Base-by-base conservation (phyloP, 2,797 vertebrate genomes). In the Peromyscus attwateri region DNA sequence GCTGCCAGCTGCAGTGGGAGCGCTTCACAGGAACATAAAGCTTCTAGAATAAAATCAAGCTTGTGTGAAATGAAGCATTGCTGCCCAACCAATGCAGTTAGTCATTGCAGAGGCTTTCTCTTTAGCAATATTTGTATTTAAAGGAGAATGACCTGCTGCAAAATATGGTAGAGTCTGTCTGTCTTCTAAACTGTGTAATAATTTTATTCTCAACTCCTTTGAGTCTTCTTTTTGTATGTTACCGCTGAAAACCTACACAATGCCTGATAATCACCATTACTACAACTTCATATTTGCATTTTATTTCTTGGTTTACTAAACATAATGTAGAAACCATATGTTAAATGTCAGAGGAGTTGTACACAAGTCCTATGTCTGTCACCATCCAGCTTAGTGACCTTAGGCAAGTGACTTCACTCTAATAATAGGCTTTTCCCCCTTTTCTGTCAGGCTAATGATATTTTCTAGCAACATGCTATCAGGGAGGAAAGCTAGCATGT, bases 101-200 rank as follows among this genome's bases (percentile, higher is more conserved):
- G 80, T 9, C 55, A 68, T 52, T 84, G 55, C 17, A 88, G 4
- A 66, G 11, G 4, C 57, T 94, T 83, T 96, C 3, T 43, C 37
- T 89, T 91, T 71, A 68, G 87, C 27, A 49, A 88, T 81, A 77
- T 90, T 68, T 89, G 23, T 55, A 57, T 82, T 85, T 95, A 97
- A 97, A 87, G 55, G 8, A 85, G 16, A 43, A 95, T 93, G 89
- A 80, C 31, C 34, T 92, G 4, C 34, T 89, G 17, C 81, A 40
- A 57, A 40, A 64, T 84, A 83, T 31, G 75, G 34, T 62, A 37
- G 6, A 87, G 16, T 52, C 55, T 27, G 14, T 57, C 55, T 27
- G 3, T 91, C 73, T 76, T 89, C 73, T 55, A 88, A 93, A 43
- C 70, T 60, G 75, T 52, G 5, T 34, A n/a, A 16, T 88, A 70